These are phyloP conservation scores for Tetranychus cinnabarinus DNA, from an alignment of 1,140 invertebrate genomes.

Conservation along the genomic window DNA sequence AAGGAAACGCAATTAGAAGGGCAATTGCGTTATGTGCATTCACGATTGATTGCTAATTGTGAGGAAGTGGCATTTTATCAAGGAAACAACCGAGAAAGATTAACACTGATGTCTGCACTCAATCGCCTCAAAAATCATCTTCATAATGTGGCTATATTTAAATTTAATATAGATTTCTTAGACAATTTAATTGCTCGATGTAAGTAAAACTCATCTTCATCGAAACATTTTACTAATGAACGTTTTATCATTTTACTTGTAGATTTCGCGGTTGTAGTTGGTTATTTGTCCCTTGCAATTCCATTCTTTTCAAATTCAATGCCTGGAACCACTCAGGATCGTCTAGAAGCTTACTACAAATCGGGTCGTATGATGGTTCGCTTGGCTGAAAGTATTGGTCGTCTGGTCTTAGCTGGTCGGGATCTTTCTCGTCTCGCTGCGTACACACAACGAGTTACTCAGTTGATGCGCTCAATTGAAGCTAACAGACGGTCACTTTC, in stretches of 20 bases:
- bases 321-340: neutral
- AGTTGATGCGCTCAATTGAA: constrained; percentile 58
- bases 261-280: constrained; percentile 82
- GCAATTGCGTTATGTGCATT: constrained; percentile 90
- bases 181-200: constrained; percentile 94
- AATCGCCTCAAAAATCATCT: neutral
- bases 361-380: constrained; percentile 90
- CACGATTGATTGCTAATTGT: constrained; percentile 76
- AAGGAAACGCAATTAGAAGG: constrained; percentile 88
- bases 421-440: constrained; percentile 82
- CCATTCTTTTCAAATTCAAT: constrained; percentile 48
- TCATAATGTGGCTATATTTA: constrained; percentile 32
- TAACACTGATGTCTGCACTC: constrained; percentile 6
- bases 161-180: constrained; percentile 70
- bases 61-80: constrained; percentile 84
- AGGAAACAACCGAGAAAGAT: constrained; percentile 3
- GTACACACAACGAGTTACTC: constrained; percentile 61
- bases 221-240: too few species aligned
- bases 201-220: constrained; percentile 27
- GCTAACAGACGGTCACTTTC: constrained; percentile 24
- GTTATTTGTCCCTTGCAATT: constrained; percentile 78
- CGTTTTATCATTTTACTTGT: constrained; percentile 10
- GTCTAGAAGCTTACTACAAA: constrained; percentile 62
- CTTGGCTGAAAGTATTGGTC: constrained; percentile 83
- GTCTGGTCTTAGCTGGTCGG: constrained; percentile 70